Evolutionary conservation across 1,140 invertebrate species (phyloP), one percentile per base, ranked within the genome.

Genomic region (Marisa cornuarietis): DNA sequence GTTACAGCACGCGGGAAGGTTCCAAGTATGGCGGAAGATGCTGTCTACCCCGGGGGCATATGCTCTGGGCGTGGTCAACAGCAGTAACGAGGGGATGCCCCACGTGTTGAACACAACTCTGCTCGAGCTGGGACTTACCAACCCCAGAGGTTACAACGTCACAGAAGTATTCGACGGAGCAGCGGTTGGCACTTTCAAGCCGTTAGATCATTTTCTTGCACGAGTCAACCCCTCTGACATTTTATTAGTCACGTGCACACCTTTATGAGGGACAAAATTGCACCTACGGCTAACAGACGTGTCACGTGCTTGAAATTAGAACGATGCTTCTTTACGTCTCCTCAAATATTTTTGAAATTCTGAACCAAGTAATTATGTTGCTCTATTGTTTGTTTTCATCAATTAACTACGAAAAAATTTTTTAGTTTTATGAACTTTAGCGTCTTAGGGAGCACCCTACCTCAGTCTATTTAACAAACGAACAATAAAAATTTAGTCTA

Each of bases 201-300:
- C 96, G 1, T 94, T 95, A 88, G 96, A 96, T n/a, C 96, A 96
- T 90, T 95, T 98, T 83, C 97, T 96, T 92, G 95, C 97, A 26
- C 96, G 96, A 93, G 96, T 98, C 9, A 97, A 98, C 91, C 96
- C 96, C 83, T 96, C 96, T 88, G 96, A 96, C 76, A 87, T 86
- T 14, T 74, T 81, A 54, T 79, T 86, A 51, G 72, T 75, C n/a
- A 87, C 65, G 18, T 73, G 68, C 6, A 54, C 61, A 8, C 82
- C 82, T 20, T 51, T 79, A 54, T 79, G 77, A 79, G 13, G n/a
- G 65, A 51, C 65, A 31, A 24, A 16, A 58, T 18, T 58, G 54
- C 31, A 42, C 31, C 3, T 42, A 0, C 31, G 31, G 31, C 31
- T 42, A 42, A 42, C 31, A 42, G 31, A 42, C 31, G 31, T 42